Base-by-base conservation (phyloP, 2,113 vertebrate genomes). In the Phycodurus eques region DNA sequence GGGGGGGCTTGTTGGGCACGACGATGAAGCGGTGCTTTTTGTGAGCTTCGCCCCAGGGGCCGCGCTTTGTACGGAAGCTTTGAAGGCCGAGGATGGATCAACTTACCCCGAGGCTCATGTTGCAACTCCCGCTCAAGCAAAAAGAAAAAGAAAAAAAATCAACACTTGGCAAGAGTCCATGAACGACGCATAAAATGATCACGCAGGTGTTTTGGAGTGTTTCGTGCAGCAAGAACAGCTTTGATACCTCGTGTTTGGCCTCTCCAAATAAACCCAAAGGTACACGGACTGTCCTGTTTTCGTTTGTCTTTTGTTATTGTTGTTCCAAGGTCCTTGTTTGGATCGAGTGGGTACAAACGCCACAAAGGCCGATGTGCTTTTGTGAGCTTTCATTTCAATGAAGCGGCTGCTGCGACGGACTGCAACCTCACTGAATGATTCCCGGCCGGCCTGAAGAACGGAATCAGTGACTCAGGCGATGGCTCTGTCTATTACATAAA, bases 401-500 rank as follows among this genome's bases (percentile, higher is more conserved):
- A 60, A 64, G 71, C 59, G 6, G 65, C 71, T 76, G 64, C 78
- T 72, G 61, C 71, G 57, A 71, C 69, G 83, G 63, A 47, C 68
- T 70, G 68, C 39, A 17, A 84, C 68, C 72, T 66, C 72, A 74
- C 76, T 74, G 74, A 89, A 77, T 82, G 76, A 83, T 83, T 81
- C 75, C 70, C 56, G 42, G 39, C 47, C 42, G 70, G 76, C 64
- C 70, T 77, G 33, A 71, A 83, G 75, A 83, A 88, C 87, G 77
- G 53, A 85, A 87, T 88, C 85, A 83, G 73, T 51, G 77, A 76
- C 70, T 83, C 63, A 63, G 83, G 83, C 77, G 53, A 70, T 54
- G 59, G 65, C 83, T 81, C 80, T 75, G 85, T 86, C 67, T 72
- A 61, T 61, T 35, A 35, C 59, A 61, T 33, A 6, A 33, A 35